Base-by-base conservation (phyloP, 1,140 invertebrate species). In the Contarinia nasturtii region DNA sequence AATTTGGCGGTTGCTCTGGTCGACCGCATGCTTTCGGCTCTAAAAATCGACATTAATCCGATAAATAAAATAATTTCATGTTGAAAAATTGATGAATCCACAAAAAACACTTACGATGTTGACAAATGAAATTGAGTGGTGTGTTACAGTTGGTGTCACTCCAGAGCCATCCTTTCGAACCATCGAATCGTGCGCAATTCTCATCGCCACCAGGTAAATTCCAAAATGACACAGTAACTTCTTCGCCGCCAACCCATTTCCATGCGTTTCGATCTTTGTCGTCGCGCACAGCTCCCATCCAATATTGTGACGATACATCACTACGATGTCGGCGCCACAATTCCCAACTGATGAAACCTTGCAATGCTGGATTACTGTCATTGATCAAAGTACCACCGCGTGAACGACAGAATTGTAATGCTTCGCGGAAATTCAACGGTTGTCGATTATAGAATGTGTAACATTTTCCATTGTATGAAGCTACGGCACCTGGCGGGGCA, bases 401-500 rank as follows among this genome's bases (percentile, higher is more conserved):
- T 1, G 74, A 72, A 40, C 79, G 73, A 57, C 89, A 94, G 58
- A 89, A 89, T 1, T 75, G 67, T 10, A 87, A 62, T 0, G 89
- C 82, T 38, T 89, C 84, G 20, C 78, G 68, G 62, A 93, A 90
- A 50, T 74, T 77, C 50, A 83, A 61, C 0, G 86, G 85, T 56
- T 91, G 86, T 22, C 86, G 70, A 56, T 90, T 88, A 65, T 93
- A 92, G 67, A 94, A 95, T 50, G 91, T 87, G 60, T 95, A 95
- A 62, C 90, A 95, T 67, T 93, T 93, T 44, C 89, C 89, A 58
- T 93, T 93, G 65, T 94, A 95, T 0, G 89, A 93, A 2, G 89
- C 86, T 0, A 86, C 85, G 27, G 83, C 86, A 12, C 89, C 90
- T 1, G 86, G 86, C 0, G 87, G 87, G 59, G 92, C 87, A 58